phyloP scores from a whole-genome alignment of 2,888 invertebrate genomes.

The Drosophila trichaetosa region DNA sequence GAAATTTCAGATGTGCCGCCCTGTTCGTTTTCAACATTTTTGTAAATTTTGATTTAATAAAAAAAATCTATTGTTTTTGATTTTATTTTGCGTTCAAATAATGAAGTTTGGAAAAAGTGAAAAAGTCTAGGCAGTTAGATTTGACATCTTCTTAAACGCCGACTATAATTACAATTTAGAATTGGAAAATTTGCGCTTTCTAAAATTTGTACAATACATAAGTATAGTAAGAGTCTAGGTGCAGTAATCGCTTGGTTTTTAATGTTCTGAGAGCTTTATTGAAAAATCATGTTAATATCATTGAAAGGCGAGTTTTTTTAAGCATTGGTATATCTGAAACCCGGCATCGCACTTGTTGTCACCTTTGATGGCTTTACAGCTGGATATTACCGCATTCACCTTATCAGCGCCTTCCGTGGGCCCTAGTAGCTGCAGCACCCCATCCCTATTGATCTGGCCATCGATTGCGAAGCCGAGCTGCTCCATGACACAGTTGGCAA shows the following conservation, averaged over 20 bases:
- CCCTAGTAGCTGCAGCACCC: slow-evolving; percentile 42
- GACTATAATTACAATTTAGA: neutral
- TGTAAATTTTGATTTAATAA: neutral
- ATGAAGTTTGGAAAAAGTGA: neutral
- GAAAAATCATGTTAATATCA: neutral
- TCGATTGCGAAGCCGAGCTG: slow-evolving; percentile 64
- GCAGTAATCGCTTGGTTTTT: no score
- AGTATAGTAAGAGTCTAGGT: neutral
- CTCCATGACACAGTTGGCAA: slow-evolving; percentile 78
- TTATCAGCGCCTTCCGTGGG: slow-evolving; percentile 47
- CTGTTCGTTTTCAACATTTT: slow-evolving; percentile 29
- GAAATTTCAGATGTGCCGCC: neutral
- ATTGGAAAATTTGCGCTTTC: neutral
- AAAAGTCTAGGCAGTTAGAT: neutral
- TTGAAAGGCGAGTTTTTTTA: slow-evolving; percentile 28
- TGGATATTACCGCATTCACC: slow-evolving; percentile 34
- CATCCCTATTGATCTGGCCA: slow-evolving; percentile 60
- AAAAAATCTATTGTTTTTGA: neutral
- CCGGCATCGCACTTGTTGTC: slow-evolving; percentile 66
- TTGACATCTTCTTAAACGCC: neutral
- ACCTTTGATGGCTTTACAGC: slow-evolving; percentile 53
- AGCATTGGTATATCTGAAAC: slow-evolving; percentile 58
- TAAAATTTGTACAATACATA: accelerated
- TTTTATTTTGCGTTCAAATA: neutral
- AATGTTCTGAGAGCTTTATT: slow-evolving; percentile 25